These are phyloP conservation scores for Intellagama lesueurii DNA, from an alignment of 2,797 vertebrate species.

Conservation along the genomic window DNA sequence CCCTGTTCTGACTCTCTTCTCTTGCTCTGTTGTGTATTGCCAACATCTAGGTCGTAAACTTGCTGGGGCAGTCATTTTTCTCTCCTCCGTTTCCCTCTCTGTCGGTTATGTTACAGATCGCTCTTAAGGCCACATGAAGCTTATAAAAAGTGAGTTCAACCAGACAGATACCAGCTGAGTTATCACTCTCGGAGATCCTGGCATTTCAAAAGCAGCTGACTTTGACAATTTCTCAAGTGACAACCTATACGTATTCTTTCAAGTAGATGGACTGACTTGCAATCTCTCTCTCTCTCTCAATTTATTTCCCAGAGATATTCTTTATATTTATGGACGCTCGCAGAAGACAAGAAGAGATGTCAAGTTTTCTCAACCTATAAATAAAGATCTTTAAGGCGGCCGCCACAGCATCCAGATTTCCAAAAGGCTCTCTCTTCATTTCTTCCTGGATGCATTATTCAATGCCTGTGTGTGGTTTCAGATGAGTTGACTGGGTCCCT, in stretches of 20 bases:
- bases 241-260: conserved; percentile 18
- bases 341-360: rapidly evolving
- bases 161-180: conserved; percentile 25
- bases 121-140: background rate
- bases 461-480: too few species aligned
- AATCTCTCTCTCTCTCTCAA: conserved; percentile 3
- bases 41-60: background rate
- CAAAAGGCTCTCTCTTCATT: background rate
- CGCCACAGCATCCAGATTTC: conserved; percentile 8
- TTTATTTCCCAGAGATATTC: conserved; percentile 3
- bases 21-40: background rate
- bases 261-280: conserved; percentile 27
- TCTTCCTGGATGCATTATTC: background rate
- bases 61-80: background rate
- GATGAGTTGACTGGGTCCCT: too few species aligned
- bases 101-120: background rate
- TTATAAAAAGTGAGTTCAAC: background rate
- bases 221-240: conserved; percentile 8
- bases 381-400: conserved; percentile 36
- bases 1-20: too few species aligned
- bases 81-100: background rate
- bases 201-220: conserved; percentile 16
- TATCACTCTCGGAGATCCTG: background rate
- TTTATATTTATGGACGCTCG: background rate
- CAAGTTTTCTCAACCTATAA: conserved; percentile 26